Base-by-base conservation (phyloP, 1,140 invertebrate species). In the Cotesia typhae region DNA sequence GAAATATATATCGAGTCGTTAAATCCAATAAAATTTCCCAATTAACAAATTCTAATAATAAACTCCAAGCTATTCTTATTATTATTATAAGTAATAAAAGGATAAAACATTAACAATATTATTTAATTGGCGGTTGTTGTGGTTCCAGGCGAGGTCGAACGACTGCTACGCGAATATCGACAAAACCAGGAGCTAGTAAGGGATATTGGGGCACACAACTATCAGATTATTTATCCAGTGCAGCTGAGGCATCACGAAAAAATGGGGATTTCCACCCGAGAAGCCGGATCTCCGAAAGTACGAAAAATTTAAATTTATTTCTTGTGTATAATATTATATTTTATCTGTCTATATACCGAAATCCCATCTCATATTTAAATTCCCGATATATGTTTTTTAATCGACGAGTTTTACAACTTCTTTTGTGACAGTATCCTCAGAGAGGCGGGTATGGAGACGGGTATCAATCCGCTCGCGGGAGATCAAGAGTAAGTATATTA, bases 201-300 rank as follows among this genome's bases (percentile, higher is more conserved):
- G 74, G 95, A 94, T 87, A 95, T 97, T 85, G 94, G 94, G 75
- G 91, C 92, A 61, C 92, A 95, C 85, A 96, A 92, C 84, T 97
- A 96, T 89, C 95, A 97, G 88, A 96, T 97, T 85, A 96, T 96
- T 79, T 97, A 96, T 89, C 95, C 95, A 71, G 94, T 96, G 77
- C 96, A 97, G 89, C 89, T 96, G 82, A 92, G 95, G 72, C 94
- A 96, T 87, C 95, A 96, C 89, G 94, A 96, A 88, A 96, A 96
- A 89, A 95, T 96, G 93, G 95, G 95, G 81, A 96, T 97, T 83
- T 96, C 94, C 76, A 95, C 94, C 71, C 90, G 94, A 84, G 94
- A 96, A 89, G 92, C 94, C 83, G 92, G 92, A 86, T 89, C 91
- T 80, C 90, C 92, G 80, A 94, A 94, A 92, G 94, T 94, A 89